Evolutionary conservation across 2,113 vertebrate species (phyloP), one percentile per base, ranked within the genome.

Genomic region (Zosterops hypoxanthus): DNA sequence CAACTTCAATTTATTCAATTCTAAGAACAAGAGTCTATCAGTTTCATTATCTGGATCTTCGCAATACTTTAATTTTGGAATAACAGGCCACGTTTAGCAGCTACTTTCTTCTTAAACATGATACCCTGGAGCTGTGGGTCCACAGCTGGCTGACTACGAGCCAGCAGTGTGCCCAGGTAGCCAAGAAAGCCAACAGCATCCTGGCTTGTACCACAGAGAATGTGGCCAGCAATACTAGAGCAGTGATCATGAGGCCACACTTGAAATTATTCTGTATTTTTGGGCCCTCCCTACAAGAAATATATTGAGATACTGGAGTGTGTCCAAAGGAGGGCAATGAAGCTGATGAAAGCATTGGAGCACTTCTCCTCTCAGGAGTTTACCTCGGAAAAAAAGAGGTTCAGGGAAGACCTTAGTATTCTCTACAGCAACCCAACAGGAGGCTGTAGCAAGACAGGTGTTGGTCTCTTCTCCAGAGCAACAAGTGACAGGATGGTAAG

Each of bases 1-100:
- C 56, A 59, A 52, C 44, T 90, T 75, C 52, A 66, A 66, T 88
- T 50, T 68, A 86, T 94, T 81, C 72, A 86, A 76, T 85, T 94
- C 77, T 46, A 61, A 64, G 56, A 94, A 78, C 11, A 9, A 68
- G 22, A 73, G 33, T 50, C 36, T 84, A 34, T 88, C 57, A 73
- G 14, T 91, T 91, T 81, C 6, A 3, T 84, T 88, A 84, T 94
- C 68, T 69, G 69, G 6, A 64, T 60, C 64, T 87, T 86, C 9
- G 14, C 26, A 81, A 14, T 87, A 50, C 36, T 85, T 82, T 92
- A 72, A 75, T 83, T 88, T 64, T 94, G 52, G 49, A 55, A 69
- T 82, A 80, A 41, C 2, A 2, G 12, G 4, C 68, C 31, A 4
- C 42, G 71, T 84, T 89, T 88, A 95, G 56, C n/a, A 90, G 49